Base-by-base conservation (phyloP, 2,888 invertebrate species). In the Zele albiditarsus region DNA sequence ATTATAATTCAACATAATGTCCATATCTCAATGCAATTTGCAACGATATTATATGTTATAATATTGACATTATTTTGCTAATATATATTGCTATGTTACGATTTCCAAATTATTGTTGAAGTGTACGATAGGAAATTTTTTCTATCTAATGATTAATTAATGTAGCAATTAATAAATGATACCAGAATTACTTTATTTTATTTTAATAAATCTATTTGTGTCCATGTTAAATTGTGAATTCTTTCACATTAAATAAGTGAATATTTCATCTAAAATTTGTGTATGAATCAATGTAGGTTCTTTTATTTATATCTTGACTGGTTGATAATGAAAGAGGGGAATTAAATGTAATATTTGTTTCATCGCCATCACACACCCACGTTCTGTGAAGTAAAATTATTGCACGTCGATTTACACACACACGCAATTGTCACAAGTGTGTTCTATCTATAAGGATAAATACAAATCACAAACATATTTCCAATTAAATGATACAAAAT, bases 331-430 rank as follows among this genome's bases (percentile, higher is more conserved):
- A 16, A 46, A n/a, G 10, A n/a, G n/a, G 53, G 65, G 53, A 70
- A 65, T 63, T 16, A 53, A 33, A 42, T 53, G 38, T 31, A 28
- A 74, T 74, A 74, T 74, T 70, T 38, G 42, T 53, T 74, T 70
- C 46, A 46, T 46, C 46, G 46, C n/a, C 46, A 70, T 63, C 53
- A 53, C 58, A 57, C 73, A 73, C 73, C 73, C 58, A 73, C 73
- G 66, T 46, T 57, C 1, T 3, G 2, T 25, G 16, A 73, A 27
- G 25, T 27, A 33, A 73, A 67, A 73, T 73, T 58, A 73, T 73
- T 42, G 73, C 33, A 28, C 33, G 58, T 72, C 66, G 42, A 72
- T n/a, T n/a, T 72, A 66, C 33, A 57, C 38, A 8, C 72, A 66
- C 65, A 65, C 53, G 38, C 72, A 38, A 72, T 72, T 72, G 72